A percentile compares a stretch with the other conserved stretches of the same genome.
phyloP scores from a whole-genome alignment of 2,113 vertebrate genomes.

The Sturnus vulgaris region DNA sequence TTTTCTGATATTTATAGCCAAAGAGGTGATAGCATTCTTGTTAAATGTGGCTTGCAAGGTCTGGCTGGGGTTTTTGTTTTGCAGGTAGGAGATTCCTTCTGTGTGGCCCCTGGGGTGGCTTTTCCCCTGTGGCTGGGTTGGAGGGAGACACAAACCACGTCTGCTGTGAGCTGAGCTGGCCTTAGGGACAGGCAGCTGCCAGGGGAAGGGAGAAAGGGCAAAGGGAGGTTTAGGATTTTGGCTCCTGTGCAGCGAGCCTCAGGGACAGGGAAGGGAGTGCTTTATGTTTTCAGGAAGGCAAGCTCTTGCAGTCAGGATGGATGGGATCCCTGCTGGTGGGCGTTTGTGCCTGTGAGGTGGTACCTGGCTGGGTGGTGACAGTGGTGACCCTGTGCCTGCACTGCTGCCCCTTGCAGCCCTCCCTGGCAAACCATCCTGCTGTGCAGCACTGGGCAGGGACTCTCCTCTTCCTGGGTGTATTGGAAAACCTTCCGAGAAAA shows the following conservation, averaged over 20 bases:
- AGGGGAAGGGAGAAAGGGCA: neutral
- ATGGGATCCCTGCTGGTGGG: neutral
- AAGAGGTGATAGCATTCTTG: constrained; percentile 3
- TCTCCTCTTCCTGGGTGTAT: accelerated
- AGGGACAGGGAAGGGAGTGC: accelerated
- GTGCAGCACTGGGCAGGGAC: accelerated
- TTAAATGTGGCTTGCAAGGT: neutral
- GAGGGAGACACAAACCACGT: neutral
- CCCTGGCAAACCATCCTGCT: neutral
- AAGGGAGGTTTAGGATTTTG: neutral
- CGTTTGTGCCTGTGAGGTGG: accelerated
- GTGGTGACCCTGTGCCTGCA: accelerated
- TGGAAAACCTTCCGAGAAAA: neutral
- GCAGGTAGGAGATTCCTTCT: neutral
- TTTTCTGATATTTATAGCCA: constrained; percentile 38
- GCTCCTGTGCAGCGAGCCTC: neutral
- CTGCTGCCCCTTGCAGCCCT: neutral
- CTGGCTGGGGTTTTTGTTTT: neutral
- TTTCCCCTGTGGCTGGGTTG: neutral
- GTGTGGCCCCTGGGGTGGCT: neutral
- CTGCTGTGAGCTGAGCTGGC: neutral
- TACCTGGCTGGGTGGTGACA: accelerated
- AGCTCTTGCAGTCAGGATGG: neutral
- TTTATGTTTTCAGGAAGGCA: neutral
- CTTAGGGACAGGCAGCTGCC: neutral